phyloP scores from a whole-genome alignment of 2,113 vertebrate genomes.

The Gallinago jamesoni region DNA sequence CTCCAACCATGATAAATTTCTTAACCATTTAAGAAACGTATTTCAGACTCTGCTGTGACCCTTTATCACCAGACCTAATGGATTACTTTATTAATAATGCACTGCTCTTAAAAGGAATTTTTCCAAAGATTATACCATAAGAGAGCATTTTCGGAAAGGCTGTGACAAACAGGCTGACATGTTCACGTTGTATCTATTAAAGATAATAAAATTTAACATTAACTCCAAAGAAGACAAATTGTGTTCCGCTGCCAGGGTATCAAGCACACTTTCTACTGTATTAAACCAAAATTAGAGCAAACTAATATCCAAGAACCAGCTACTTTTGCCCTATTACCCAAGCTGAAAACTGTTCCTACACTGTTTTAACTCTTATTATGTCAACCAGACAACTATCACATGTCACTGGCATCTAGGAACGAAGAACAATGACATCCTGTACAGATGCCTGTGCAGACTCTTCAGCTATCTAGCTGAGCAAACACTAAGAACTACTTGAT shows the following conservation, averaged over 20 bases:
- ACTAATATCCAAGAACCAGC: conserved; percentile 4
- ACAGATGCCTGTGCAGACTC: not conserved
- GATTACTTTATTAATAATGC: conserved; percentile 87
- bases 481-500: not conserved
- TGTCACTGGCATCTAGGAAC: not conserved
- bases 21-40: conserved; percentile 80
- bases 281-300: conserved; percentile 53
- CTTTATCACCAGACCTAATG: conserved; percentile 81
- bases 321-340: not conserved
- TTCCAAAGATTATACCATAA: conserved; percentile 76
- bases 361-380: not conserved
- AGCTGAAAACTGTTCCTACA: not conserved
- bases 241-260: conserved; percentile 7
- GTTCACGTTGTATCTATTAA: conserved; percentile 73
- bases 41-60: conserved; percentile 79
- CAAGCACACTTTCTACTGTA: conserved; percentile 14
- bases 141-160: conserved; percentile 75
- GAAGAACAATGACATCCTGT: not conserved
- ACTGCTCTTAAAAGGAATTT: conserved; percentile 80
- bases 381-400: not conserved
- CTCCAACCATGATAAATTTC: conserved; percentile 77
- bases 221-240: conserved; percentile 48
- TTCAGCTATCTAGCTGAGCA: not conserved
- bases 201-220: conserved; percentile 76
- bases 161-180: conserved; percentile 77